Conservation (phyloP, 2,113 vertebrate species). For the Panthera tigris region DNA sequence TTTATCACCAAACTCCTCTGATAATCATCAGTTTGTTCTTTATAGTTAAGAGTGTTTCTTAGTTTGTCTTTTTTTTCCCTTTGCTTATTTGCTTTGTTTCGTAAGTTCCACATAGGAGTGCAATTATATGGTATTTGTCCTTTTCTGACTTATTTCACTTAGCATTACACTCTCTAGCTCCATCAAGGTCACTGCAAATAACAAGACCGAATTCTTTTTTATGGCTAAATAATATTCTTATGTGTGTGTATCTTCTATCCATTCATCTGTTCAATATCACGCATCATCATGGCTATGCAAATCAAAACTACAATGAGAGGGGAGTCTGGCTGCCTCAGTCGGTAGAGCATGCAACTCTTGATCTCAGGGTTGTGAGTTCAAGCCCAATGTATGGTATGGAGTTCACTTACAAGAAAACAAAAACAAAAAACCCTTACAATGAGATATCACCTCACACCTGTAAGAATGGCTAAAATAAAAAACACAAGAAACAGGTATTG, state of each 20-base stretch:
- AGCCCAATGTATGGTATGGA: background rate
- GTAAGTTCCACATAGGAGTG: background rate
- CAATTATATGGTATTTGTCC: background rate
- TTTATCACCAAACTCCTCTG: background rate
- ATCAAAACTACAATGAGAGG: background rate
- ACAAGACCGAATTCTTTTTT: background rate
- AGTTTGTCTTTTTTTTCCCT: background rate
- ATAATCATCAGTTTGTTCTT: background rate
- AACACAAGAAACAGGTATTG: background rate
- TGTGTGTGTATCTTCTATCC: background rate
- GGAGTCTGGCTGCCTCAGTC: background rate
- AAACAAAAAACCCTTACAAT: background rate
- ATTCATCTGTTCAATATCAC: background rate
- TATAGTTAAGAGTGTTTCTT: background rate
- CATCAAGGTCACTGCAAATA: background rate
- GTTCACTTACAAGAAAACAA: background rate
- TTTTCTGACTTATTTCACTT: background rate
- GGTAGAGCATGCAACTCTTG: background rate
- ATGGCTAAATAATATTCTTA: background rate
- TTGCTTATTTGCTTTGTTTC: background rate
- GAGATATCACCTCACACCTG: background rate
- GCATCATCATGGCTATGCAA: background rate
- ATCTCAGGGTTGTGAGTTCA: background rate
- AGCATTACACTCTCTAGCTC: background rate
- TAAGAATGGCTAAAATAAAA: background rate